Base-by-base conservation (phyloP, 2,888 invertebrate genomes). In the Chaitophorus viminalis region DNA sequence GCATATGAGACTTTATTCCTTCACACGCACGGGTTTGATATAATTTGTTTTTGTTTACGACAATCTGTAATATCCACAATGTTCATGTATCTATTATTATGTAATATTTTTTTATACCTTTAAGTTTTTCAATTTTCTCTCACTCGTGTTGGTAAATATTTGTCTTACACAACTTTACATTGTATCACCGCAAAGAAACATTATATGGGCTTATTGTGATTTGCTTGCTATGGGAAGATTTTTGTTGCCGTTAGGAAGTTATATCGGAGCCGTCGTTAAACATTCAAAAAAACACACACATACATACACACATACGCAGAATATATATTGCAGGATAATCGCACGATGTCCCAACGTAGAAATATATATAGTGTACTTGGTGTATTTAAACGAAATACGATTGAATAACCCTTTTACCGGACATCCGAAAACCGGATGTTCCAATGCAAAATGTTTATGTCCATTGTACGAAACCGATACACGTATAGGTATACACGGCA, bases 371-470 rank as follows among this genome's bases (percentile, higher is more conserved):
- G 25, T 6, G 25, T 3, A 9, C 21, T n/a, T n/a, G n/a, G n/a
- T n/a, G n/a, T n/a, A n/a, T n/a, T 52, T 33, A 18, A 25, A 79
- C 79, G 60, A 33, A n/a, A 79, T n/a, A 18, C 60, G 36, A 65
- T 65, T 33, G 78, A 54, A 60, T 52, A 82, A 82, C 75, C 75
- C 75, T 75, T 76, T 84, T 83, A 60, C 83, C 75, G 83, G 83
- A 84, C 83, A 76, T 75, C 72, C 75, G 74, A 39, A 84, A 84
- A 84, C 83, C 83, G 83, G 83, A 84, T 84, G 60, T 76, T 76
- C 75, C 74, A 25, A 25, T 74, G 65, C 82, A 60, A 78, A 31
- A 60, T 54, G 77, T 29, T 31, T 18, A 11, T 25, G 52, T 46
- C 29, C n/a, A 82, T 82, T 75, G 54, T 52, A 39, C 76, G 46